phyloP scores from a whole-genome alignment of 2,113 vertebrate genomes.

The Motacilla tschutschensis region DNA sequence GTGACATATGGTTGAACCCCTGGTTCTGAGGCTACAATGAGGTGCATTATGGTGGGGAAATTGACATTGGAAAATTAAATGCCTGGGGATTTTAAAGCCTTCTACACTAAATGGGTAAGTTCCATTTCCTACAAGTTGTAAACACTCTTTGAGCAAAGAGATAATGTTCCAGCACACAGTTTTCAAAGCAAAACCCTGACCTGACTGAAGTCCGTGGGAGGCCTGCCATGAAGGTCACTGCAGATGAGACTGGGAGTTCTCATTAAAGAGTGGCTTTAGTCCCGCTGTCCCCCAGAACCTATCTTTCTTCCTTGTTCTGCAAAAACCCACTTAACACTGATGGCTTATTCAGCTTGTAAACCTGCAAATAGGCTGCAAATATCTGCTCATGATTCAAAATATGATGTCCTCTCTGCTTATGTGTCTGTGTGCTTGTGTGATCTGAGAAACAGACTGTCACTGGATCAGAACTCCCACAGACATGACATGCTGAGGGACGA shows the following conservation, averaged over 20 bases:
- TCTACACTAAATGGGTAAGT: background rate
- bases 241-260: background rate
- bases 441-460: background rate
- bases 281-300: background rate
- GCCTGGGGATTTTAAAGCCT: background rate
- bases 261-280: background rate
- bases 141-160: background rate
- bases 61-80: background rate
- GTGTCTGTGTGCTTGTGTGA: background rate
- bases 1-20: background rate
- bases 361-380: background rate
- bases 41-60: background rate
- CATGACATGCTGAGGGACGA: background rate
- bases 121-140: background rate
- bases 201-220: background rate
- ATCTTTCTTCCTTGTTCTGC: background rate
- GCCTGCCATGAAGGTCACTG: background rate
- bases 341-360: background rate
- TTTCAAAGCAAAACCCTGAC: constrained; percentile 29
- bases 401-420: accelerated
- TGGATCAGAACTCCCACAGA: background rate
- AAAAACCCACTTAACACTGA: background rate
- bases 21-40: background rate
- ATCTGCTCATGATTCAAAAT: background rate
- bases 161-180: background rate